Percentiles rank a stretch among this genome's conserved stretches.
Evolutionary conservation across 2,113 vertebrate genomes (phyloP).

Genomic region (Epinephelus cyanopodus): DNA sequence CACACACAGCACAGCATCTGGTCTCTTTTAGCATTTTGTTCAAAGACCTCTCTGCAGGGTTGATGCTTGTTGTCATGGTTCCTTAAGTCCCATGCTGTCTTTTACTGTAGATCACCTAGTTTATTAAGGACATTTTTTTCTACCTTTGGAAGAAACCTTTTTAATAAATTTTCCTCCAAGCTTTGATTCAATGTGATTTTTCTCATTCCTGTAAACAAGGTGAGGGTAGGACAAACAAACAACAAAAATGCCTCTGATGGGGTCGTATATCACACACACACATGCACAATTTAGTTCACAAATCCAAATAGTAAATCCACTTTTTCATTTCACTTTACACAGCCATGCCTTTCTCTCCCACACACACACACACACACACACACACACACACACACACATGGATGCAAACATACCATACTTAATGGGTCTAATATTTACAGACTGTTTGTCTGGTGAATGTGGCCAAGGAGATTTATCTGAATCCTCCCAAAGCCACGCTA

Average conservation of each 20-base stretch:
- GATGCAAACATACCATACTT: conserved; percentile 42
- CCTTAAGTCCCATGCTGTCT: conserved; percentile 28
- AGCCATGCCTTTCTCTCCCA: neutral
- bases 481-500: conserved; percentile 63
- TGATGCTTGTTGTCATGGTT: conserved; percentile 45
- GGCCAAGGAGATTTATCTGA: conserved; percentile 55
- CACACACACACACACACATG: conserved; percentile 12
- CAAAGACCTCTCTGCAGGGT: conserved; percentile 38
- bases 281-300: conserved; percentile 9
- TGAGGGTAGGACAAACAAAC: conserved; percentile 47
- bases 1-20: conserved; percentile 11
- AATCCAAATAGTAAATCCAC: conserved; percentile 5
- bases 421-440: conserved; percentile 62
- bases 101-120: conserved; percentile 22
- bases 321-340: conserved; percentile 11
- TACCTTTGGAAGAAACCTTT: neutral
- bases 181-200: conserved; percentile 40
- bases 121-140: conserved; percentile 12
- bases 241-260: neutral
- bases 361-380: neutral
- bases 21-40: conserved; percentile 10
- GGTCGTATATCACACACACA: conserved; percentile 1
- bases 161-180: neutral
- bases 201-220: conserved; percentile 44
- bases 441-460: conserved; percentile 40